Conservation (phyloP, 2,113 vertebrate genomes). For the mouse (Mus musculus) region GRCm39 chr16:65017501-65018000, state of each 20-base stretch:
- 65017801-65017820: not conserved
- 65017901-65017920: not conserved
- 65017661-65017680: not conserved
- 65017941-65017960: not conserved
- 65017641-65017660: too few relatives aligned
- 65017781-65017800: not conserved
- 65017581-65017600: not conserved
- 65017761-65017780: not conserved
- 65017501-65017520: not conserved
- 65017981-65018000: not conserved
- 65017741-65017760: slow-evolving; percentile 28
- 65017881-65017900: not conserved
- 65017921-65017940: not conserved
- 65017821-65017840: not conserved
- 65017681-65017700: not conserved
- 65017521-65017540: not conserved
- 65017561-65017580: not conserved
- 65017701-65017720: not conserved
- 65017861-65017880: too few relatives aligned
- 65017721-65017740: not conserved
- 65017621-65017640: not conserved
- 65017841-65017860: too few relatives aligned
- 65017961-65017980: not conserved
- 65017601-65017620: not conserved
- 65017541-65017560: not conserved